A percentile compares a stretch with the other conserved stretches of the same genome.
Evolutionary conservation across 92 coral and sea anemone species (phyloP).

Genomic region (Umimayanthus kanabou): DNA sequence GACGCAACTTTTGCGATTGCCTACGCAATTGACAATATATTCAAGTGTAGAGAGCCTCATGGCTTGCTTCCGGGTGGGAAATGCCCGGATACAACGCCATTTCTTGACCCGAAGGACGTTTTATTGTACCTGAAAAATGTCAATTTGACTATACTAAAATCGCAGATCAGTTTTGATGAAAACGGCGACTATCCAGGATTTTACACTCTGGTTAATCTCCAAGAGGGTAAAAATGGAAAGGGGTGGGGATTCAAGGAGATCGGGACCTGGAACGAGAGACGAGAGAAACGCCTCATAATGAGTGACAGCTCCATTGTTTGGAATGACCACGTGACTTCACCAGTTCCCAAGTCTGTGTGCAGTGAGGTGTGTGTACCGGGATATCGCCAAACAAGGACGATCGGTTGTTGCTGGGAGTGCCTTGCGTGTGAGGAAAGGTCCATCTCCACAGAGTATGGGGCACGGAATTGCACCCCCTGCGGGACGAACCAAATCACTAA

Average conservation of each 20-base stretch:
- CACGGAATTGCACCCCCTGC: slow-evolving; percentile 71
- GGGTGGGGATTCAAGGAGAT: slow-evolving; percentile 59
- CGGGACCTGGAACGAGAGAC: slow-evolving; percentile 68
- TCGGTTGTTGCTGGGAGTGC: slow-evolving; percentile 86
- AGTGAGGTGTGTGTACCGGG: slow-evolving; percentile 73
- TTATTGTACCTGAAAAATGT: slow-evolving; percentile 59
- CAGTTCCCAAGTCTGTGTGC: slow-evolving; percentile 74
- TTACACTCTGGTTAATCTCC: slow-evolving; percentile 73
- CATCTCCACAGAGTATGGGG: slow-evolving; percentile 50
- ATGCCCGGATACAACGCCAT: slow-evolving; percentile 62
- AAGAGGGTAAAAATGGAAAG: slow-evolving; percentile 36
- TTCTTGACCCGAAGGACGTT: slow-evolving; percentile 55
- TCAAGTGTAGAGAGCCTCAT: slow-evolving; percentile 54
- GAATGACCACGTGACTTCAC: slow-evolving; percentile 57
- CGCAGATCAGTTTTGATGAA: slow-evolving; percentile 63
- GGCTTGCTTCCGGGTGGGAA: slow-evolving; percentile 37
- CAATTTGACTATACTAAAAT: slow-evolving; percentile 45
- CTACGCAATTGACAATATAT: slow-evolving; percentile 77
- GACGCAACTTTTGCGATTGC: slow-evolving; percentile 90
- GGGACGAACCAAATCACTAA: slow-evolving; percentile 66
- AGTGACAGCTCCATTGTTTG: slow-evolving; percentile 50
- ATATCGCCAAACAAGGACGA: slow-evolving; percentile 65
- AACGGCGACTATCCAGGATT: slow-evolving; percentile 71
- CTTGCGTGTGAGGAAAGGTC: slow-evolving; percentile 60
- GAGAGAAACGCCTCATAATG: slow-evolving; percentile 39